A percentile compares a stretch with the other conserved stretches of the same genome.
These are phyloP conservation scores for Eupithecia dodoneata DNA, from an alignment of 2,888 invertebrate species.

Conservation along the genomic window DNA sequence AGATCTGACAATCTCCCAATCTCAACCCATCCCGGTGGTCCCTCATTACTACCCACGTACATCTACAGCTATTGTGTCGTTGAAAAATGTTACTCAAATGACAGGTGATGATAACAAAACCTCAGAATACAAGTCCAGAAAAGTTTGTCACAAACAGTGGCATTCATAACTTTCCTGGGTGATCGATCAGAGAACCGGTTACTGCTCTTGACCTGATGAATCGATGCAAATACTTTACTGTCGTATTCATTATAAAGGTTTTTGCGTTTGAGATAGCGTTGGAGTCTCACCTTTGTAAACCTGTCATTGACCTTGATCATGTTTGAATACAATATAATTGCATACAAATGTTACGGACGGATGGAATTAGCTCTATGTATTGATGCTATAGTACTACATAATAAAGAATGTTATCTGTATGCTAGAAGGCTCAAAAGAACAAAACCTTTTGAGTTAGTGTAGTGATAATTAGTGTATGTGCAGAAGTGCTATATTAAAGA, in stretches of 20 bases:
- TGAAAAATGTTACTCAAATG: constrained; percentile 79
- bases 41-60: constrained; percentile 75
- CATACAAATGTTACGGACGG: constrained; percentile 25
- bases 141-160: constrained; percentile 42
- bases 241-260: constrained; percentile 57
- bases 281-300: constrained; percentile 44
- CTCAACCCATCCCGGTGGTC: constrained; percentile 76
- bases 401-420: not conserved
- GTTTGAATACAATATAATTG: constrained; percentile 42
- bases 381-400: constrained; percentile 17
- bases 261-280: constrained; percentile 47
- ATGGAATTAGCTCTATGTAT: constrained; percentile 35
- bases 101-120: constrained; percentile 79
- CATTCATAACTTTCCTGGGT: constrained; percentile 56
- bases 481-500: no score
- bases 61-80: constrained; percentile 74
- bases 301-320: constrained; percentile 47
- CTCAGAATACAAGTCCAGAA: constrained; percentile 40
- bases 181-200: constrained; percentile 71
- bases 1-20: constrained; percentile 79
- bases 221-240: constrained; percentile 56
- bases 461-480: no score
- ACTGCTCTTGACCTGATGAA: constrained; percentile 56
- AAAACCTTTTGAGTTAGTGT: no score
- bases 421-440: no score